Base-by-base conservation (phyloP, 2,888 invertebrate species). In the Phalangium opilio region DNA sequence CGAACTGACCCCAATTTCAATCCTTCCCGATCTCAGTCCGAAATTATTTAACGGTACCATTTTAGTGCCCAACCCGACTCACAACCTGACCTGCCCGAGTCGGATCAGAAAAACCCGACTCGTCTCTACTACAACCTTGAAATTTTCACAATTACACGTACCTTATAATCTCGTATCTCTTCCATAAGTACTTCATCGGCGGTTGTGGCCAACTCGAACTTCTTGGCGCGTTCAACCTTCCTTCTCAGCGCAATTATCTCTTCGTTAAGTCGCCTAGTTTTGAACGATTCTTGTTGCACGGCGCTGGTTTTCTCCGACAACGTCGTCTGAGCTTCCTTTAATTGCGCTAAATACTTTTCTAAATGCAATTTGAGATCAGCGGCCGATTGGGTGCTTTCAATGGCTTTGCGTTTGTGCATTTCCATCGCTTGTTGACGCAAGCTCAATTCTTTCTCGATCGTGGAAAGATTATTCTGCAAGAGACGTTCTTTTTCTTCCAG, bases 251-350 rank as follows among this genome's bases (percentile, higher is more conserved):
- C 83, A 2, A 87, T 90, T 57, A 93, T 75, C 69, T 96, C 95
- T 67, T 96, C 95, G 79, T 93, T 67, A 55, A 95, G 73, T 63
- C 96, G 76, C 67, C 90, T 90, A 32, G 90, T 91, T 70, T 93
- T 95, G 64, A 91, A 95, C 0, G 89, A 86, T 67, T 93, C 93
- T 0, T 90, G 90, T 69, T 95, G 95, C 39, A 95, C 70, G 0
- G 91, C 83, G 62, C 85, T 85, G 0, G 95, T 93, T 67, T 96
- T 96, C 64, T 96, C 93, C 0, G 90, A 89, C 8, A 96, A 90
- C 3, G 90, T 87, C 63, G 85, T 84, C 62, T 95, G 93, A 2
- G 91, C 90, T 66, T 95, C 95, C 62, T 90, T 91, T 81, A 96
- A 84, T 70, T 96, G 95, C 7, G 91, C 83, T 68, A 91, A 90